phyloP scores from a whole-genome alignment of 2,888 invertebrate species.

The Agrilus mali region DNA sequence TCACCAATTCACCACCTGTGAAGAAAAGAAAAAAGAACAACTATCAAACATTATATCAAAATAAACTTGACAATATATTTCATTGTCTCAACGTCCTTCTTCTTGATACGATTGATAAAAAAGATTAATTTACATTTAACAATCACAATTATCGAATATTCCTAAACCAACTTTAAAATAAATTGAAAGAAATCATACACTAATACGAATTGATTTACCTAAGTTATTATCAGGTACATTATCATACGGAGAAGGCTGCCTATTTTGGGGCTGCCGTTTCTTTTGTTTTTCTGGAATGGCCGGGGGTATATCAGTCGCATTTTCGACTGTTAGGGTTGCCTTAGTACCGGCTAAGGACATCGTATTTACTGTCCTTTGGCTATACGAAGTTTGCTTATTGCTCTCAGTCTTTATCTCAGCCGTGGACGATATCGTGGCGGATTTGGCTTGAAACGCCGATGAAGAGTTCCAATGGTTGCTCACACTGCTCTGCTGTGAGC shows the following conservation, averaged over 20 bases:
- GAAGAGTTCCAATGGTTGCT: constrained; percentile 30
- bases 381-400: constrained; percentile 13
- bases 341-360: constrained; percentile 5
- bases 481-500: constrained; percentile 45
- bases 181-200: not conserved
- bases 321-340: constrained; percentile 6
- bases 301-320: constrained; percentile 32
- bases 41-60: not conserved
- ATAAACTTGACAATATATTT: not conserved
- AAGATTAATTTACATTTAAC: not conserved
- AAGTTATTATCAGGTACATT: constrained; percentile 39
- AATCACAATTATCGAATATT: no score
- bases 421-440: constrained; percentile 7
- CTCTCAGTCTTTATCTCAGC: constrained; percentile 24
- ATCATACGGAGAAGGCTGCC: constrained; percentile 58
- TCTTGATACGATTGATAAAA: not conserved
- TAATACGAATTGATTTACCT: constrained; percentile 10
- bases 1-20: constrained; percentile 28
- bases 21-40: constrained; percentile 6
- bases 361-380: constrained; percentile 5
- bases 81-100: not conserved
- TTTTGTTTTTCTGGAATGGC: constrained; percentile 46
- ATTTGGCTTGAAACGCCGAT: constrained; percentile 6
- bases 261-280: constrained; percentile 40
- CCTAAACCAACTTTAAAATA: no score